Percentiles rank a stretch among this genome's conserved stretches.
Evolutionary conservation across 2,797 vertebrate genomes (phyloP).

Genomic region (Phrynocephalus vlangalii): DNA sequence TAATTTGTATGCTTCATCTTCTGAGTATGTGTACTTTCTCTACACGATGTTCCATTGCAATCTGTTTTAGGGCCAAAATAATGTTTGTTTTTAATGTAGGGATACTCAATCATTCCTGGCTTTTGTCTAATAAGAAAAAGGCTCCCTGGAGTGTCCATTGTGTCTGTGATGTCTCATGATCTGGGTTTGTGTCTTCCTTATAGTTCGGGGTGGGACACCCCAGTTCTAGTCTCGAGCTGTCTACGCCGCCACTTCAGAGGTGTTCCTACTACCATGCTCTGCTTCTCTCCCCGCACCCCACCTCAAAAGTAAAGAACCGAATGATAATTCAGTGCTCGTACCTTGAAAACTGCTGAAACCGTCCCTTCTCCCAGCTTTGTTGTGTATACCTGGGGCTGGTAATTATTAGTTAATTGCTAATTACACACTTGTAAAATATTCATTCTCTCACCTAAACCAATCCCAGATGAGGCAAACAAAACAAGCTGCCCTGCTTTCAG

Average conservation of each 20-base stretch:
- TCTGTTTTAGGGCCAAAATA: not conserved
- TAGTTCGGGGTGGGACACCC: no score
- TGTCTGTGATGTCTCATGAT: no score
- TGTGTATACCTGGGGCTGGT: not conserved
- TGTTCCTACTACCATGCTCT: not conserved
- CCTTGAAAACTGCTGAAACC: not conserved
- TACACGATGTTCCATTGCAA: not conserved
- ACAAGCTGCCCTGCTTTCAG: not conserved
- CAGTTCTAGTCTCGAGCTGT: no score
- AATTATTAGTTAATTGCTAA: conserved; percentile 7
- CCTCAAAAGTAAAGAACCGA: not conserved
- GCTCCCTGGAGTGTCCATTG: not conserved
- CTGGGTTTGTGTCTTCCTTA: no score
- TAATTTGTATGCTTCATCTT: conserved; percentile 29
- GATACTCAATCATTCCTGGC: not conserved
- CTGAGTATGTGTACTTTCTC: no score
- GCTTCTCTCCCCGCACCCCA: not conserved
- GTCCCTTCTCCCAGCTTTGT: not conserved
- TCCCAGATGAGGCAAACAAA: not conserved
- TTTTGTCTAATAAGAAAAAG: not conserved
- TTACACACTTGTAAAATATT: not conserved
- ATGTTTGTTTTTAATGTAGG: not conserved
- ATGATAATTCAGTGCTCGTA: not conserved
- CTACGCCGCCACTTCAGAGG: no score
- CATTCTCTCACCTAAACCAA: not conserved